Evolutionary conservation across 2,888 invertebrate genomes (phyloP).

Genomic region (Eilema sororculum): DNA sequence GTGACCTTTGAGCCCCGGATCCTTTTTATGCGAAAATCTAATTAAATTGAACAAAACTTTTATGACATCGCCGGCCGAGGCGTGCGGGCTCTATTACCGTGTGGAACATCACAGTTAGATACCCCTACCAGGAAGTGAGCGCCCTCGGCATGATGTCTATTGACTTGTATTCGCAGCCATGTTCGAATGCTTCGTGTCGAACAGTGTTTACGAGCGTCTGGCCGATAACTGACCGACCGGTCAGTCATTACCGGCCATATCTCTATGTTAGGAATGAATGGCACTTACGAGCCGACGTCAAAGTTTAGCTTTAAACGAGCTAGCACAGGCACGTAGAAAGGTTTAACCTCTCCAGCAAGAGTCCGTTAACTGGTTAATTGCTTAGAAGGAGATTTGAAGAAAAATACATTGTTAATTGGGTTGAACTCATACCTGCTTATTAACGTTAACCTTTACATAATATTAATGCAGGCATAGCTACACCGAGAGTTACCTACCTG

Average conservation of each 20-base stretch:
- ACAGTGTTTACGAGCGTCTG: conserved; percentile 82
- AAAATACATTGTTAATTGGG: conserved; percentile 26
- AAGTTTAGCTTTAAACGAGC: conserved; percentile 74
- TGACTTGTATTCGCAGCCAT: conserved; percentile 78
- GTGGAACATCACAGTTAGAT: conserved; percentile 60
- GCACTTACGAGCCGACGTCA: conserved; percentile 77
- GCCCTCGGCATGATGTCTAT: conserved; percentile 75
- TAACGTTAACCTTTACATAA: conserved; percentile 1
- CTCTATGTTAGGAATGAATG: conserved; percentile 83
- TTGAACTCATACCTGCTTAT: neutral
- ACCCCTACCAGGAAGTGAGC: conserved; percentile 74
- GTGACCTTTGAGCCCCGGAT: conserved; percentile 69
- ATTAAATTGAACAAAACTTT: conserved; percentile 59
- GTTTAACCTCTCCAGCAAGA: conserved; percentile 64
- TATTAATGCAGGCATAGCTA: conserved; percentile 16
- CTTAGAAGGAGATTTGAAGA: conserved; percentile 64
- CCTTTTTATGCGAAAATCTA: conserved; percentile 60
- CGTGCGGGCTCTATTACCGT: conserved; percentile 54
- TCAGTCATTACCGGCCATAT: conserved; percentile 83
- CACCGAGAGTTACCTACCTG: conserved; percentile 28
- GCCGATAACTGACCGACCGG: conserved; percentile 78
- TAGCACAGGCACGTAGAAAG: conserved; percentile 74
- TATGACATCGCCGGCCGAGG: conserved; percentile 47
- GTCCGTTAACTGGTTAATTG: conserved; percentile 73
- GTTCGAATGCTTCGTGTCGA: conserved; percentile 79